phyloP scores from a whole-genome alignment of 2,888 invertebrate genomes.

The Drosophila nr. fundita region DNA sequence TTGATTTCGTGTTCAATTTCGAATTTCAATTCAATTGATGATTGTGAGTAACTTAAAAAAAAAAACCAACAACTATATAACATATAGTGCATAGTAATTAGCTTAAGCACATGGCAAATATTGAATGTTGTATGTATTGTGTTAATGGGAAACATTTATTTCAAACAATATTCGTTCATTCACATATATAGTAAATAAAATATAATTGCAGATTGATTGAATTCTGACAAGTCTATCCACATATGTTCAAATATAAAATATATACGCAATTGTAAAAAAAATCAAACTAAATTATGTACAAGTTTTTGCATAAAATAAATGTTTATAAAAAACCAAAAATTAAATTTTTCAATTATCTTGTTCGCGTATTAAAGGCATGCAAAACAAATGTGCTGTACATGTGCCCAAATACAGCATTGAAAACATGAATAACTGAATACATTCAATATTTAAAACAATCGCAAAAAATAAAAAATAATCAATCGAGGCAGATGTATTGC shows the following conservation, averaged over 20 bases:
- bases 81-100: slow-evolving; percentile 36
- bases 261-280: slow-evolving; percentile 56
- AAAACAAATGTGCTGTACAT: not conserved
- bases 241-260: slow-evolving; percentile 53
- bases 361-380: too few species aligned
- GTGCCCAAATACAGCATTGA: too few species aligned
- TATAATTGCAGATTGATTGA: slow-evolving; percentile 31
- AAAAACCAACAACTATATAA: slow-evolving; percentile 32
- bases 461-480: not conserved
- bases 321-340: slow-evolving; percentile 59
- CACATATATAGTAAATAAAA: slow-evolving; percentile 8
- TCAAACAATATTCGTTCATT: slow-evolving; percentile 34
- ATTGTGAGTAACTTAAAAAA: slow-evolving; percentile 58
- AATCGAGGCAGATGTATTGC: not conserved
- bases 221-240: slow-evolving; percentile 35
- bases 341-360: not conserved
- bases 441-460: not conserved
- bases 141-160: slow-evolving; percentile 42
- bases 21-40: slow-evolving; percentile 62
- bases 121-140: slow-evolving; percentile 57
- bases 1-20: slow-evolving; percentile 35
- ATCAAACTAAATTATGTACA: slow-evolving; percentile 63
- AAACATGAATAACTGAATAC: not conserved
- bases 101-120: slow-evolving; percentile 34
- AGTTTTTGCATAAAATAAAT: slow-evolving; percentile 79